Percentiles rank a stretch among this genome's conserved stretches.
These are phyloP conservation scores for Netelia inedita DNA, from an alignment of 2,888 invertebrate species.

Conservation along the genomic window DNA sequence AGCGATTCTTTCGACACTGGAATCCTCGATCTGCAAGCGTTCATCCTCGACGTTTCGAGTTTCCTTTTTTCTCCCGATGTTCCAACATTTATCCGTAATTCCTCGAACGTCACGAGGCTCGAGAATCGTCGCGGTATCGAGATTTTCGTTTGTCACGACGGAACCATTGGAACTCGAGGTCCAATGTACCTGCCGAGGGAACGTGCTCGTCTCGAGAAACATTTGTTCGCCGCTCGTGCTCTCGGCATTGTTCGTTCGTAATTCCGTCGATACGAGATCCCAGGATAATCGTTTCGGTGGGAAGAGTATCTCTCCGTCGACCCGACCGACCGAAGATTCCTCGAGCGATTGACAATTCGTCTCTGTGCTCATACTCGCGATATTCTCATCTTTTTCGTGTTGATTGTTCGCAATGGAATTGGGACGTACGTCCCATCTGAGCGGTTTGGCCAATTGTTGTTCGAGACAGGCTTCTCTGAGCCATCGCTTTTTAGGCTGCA, in stretches of 20 bases:
- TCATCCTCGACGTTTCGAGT: neutral
- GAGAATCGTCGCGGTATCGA: too few species aligned
- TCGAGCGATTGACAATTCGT: neutral
- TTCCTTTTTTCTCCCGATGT: neutral
- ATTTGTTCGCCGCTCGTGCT: constrained; percentile 37
- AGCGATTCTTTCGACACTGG: neutral
- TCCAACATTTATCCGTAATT: constrained; percentile 48
- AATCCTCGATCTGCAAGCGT: neutral
- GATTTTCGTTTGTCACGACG: neutral
- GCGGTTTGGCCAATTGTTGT: constrained; percentile 86
- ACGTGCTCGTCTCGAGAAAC: constrained; percentile 40
- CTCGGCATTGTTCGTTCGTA: neutral
- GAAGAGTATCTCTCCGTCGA: constrained; percentile 14
- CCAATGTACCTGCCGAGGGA: constrained; percentile 57
- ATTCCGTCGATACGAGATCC: constrained; percentile 54
- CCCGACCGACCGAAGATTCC: neutral
- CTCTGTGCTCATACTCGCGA: neutral
- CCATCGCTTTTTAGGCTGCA: constrained; percentile 88
- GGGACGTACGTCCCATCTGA: constrained; percentile 85
- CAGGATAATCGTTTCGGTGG: constrained; percentile 48
- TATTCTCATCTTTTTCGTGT: constrained; percentile 32
- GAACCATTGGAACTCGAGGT: neutral
- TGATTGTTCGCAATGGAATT: constrained; percentile 10
- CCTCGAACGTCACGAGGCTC: neutral
- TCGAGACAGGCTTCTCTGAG: constrained; percentile 86